Evolutionary conservation across 2,113 vertebrate genomes (phyloP).

Genomic region (Vulpes vulpes): DNA sequence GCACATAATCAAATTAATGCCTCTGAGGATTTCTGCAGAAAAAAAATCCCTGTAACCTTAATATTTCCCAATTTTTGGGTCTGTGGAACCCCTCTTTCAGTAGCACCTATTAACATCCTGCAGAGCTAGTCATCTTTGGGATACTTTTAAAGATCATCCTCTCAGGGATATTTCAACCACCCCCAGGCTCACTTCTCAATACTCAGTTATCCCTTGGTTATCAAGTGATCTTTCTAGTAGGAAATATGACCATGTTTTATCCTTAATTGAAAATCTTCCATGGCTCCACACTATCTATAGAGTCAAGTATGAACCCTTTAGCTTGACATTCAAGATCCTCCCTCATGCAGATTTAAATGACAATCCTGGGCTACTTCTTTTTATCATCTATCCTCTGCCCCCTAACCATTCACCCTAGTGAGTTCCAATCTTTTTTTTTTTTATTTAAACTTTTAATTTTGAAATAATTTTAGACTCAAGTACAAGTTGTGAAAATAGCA

Average conservation of each 20-base stretch:
- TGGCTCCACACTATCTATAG: background rate
- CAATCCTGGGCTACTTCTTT: background rate
- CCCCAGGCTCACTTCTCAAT: background rate
- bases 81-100: background rate
- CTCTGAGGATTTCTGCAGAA: background rate
- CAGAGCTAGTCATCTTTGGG: background rate
- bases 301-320: background rate
- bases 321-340: background rate
- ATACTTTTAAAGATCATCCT: background rate
- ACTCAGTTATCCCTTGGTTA: background rate
- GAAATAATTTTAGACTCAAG: constrained; percentile 49
- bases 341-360: background rate
- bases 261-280: background rate
- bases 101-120: background rate
- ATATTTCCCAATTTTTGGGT: background rate
- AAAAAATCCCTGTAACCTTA: background rate
- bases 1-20: background rate
- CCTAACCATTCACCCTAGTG: background rate
- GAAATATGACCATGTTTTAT: background rate
- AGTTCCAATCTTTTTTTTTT: background rate
- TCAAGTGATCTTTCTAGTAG: background rate
- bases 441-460: background rate
- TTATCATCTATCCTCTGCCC: background rate
- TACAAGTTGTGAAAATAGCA: background rate
- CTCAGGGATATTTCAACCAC: background rate